Base-by-base conservation (phyloP, 2,888 invertebrate genomes). In the Stenodema calcarata region DNA sequence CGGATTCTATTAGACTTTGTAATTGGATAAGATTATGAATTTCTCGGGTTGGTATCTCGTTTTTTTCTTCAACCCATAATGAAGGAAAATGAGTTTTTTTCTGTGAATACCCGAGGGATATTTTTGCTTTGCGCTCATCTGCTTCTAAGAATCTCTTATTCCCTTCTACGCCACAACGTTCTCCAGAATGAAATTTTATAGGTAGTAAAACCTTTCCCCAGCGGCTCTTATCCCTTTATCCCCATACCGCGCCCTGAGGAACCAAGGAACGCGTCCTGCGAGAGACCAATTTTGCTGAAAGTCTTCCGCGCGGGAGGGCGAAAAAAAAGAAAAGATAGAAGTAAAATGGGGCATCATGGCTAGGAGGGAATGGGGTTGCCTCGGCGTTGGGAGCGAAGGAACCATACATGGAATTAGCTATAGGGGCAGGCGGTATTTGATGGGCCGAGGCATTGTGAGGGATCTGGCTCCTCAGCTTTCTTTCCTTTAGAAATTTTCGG, bases 281-380 rank as follows among this genome's bases (percentile, higher is more conserved):
- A 76, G 76, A 78, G 78, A 44, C 78, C 78, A 78, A 78, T 78
- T 78, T 78, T 42, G 78, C 78, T 78, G 78, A 78, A 78, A 78
- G 35, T 35, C 78, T 78, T 44, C 62, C 62, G 18, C 54, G 54
- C n/a, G 11, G 18, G 23, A 18, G 23, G 42, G 27, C 11, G 47
- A 44, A 23, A 14, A 76, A 41, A 18, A 35, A 41, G 16, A 2
- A 12, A 16, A 2, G n/a, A n/a, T 28, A 44, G 41, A 78, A 78
- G 78, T 78, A 78, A 78, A 78, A 78, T 78, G 78, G 44, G 41
- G 78, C 78, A 44, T 78, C 78, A 78, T 44, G 78, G 47, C 18
- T 11, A 78, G 78, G 23, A 78, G 78, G n/a, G 78, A 78, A 78
- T 78, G 41, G 78, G 23, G 23, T 42, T 23, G 9, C 7, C 3